These are phyloP conservation scores for Chaenogobius annularis DNA, from an alignment of 2,113 vertebrate genomes.

Conservation along the genomic window DNA sequence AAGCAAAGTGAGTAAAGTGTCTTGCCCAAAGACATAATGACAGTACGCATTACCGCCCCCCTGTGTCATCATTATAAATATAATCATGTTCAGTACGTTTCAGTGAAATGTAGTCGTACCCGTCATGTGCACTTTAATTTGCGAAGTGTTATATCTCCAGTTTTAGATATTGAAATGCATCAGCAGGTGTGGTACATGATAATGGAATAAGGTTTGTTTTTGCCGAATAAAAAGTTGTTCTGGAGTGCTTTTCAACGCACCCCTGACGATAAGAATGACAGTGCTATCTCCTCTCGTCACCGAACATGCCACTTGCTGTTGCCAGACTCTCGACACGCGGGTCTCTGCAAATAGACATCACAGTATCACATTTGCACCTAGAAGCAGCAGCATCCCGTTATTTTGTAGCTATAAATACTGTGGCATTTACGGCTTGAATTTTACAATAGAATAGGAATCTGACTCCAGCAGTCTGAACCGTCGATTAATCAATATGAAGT, in stretches of 20 bases:
- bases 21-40: too few relatives aligned
- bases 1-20: too few relatives aligned
- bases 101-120: too few relatives aligned
- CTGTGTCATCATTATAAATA: too few relatives aligned
- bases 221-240: conserved; percentile 8
- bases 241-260: conserved; percentile 6
- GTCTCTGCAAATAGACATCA: conserved; percentile 24
- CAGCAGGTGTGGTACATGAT: conserved; percentile 2
- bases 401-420: neutral
- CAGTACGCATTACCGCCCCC: too few relatives aligned
- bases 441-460: too few relatives aligned
- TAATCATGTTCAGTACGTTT: too few relatives aligned
- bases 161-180: conserved; percentile 33
- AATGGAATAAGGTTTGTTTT: conserved; percentile 22
- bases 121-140: neutral
- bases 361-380: conserved; percentile 4
- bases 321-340: conserved; percentile 40
- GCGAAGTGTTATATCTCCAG: too few relatives aligned
- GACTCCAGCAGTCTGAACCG: neutral
- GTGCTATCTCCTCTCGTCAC: conserved; percentile 51
- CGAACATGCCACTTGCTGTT: conserved; percentile 44
- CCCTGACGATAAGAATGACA: conserved; percentile 57
- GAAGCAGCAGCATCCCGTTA: neutral
- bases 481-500: neutral
- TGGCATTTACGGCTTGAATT: too few relatives aligned